Evolutionary conservation across 2,888 invertebrate genomes (phyloP), one percentile per base, ranked within the genome.

Genomic region (Griposia aprilina): DNA sequence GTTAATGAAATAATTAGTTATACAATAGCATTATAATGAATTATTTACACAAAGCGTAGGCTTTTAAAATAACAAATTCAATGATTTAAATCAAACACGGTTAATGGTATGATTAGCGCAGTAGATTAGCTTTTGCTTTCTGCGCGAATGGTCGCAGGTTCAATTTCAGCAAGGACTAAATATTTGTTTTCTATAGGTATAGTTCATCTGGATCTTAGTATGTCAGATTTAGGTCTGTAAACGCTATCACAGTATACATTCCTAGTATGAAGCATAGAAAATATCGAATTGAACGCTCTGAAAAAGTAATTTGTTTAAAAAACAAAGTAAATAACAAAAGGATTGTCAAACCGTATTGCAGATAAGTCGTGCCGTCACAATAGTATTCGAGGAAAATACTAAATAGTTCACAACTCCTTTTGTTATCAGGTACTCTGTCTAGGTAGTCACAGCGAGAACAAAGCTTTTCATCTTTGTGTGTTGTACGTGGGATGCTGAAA

Each of bases 341-440:
- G 15, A 72, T 45, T 57, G 65, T 66, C 15, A 36, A 15, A 11
- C 41, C 26, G 26, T 73, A n/a, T 75, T 62, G 20, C 57, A 13
- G 52, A 67, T 13, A 48, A n/a, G 80, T 74, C 69, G 63, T 74
- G 41, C 59, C 36, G 0, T 63, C 50, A 84, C 76, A 84, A 76
- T 66, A 52, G 30, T 80, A 67, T 74, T 67, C n/a, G 55, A 41
- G 50, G 13, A 59, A 62, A 72, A 78, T 69, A 55, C 17, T 59
- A 55, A 82, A 78, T 70, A 63, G 50, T 52, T 68, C 45, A 7
- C n/a, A 78, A 75, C 30, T 66, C n/a, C 36, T 66, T 55, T 85
- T 84, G 78, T 85, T 62, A 52, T 52, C n/a, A 70, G 26, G 75
- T 70, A 36, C 67, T 63, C 30, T 75, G 68, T 79, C 70, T 59